Base-by-base conservation (phyloP, 2,888 invertebrate genomes). In the Emmelina monodactyla region DNA sequence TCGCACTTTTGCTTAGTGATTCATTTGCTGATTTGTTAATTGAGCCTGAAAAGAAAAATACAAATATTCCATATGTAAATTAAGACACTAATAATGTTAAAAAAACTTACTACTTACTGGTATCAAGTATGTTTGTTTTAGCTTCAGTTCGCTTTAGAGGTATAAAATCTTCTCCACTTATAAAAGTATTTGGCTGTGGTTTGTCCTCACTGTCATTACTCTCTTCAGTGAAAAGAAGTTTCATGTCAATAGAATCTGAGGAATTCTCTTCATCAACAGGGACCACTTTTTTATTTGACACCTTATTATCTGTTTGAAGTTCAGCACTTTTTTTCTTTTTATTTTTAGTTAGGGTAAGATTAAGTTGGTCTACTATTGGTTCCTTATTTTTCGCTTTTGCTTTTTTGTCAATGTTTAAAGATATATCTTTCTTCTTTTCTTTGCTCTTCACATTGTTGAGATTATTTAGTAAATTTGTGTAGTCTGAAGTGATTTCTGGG, bases 181-280 rank as follows among this genome's bases (percentile, higher is more conserved):
- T 36, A n/a, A n/a, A n/a, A 34, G 38, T 44, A 7, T 42, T 37
- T 13, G 46, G 48, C 19, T 33, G 41, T 15, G 37, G 37, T 13
- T 42, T 49, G 6, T 51, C 42, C 22, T 54, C 58, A 49, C 57
- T 58, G 32, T 60, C 63, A 44, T 56, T 63, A 37, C 71, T 75
- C 15, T 75, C 69, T 47, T 76, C 75, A 39, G 70, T 58, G 43
- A 78, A 73, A 10, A 78, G 44, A 16, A 76, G 49, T 39, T 62
- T 56, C 49, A 78, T 53, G 43, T 71, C 63, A 42, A 73, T 68
- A 10, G 64, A 66, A 50, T 67, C 66, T 2, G 72, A 71, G 10
- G 61, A 61, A 22, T 50, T 49, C 37, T 57, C 59, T 16, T 53
- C 51, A 13, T 46, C 39, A 22, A 40, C 34, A 11, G 29, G 25